A percentile compares a stretch with the other conserved stretches of the same genome.
phyloP scores from a whole-genome alignment of 2,888 invertebrate genomes.

The Conomelus anceps region DNA sequence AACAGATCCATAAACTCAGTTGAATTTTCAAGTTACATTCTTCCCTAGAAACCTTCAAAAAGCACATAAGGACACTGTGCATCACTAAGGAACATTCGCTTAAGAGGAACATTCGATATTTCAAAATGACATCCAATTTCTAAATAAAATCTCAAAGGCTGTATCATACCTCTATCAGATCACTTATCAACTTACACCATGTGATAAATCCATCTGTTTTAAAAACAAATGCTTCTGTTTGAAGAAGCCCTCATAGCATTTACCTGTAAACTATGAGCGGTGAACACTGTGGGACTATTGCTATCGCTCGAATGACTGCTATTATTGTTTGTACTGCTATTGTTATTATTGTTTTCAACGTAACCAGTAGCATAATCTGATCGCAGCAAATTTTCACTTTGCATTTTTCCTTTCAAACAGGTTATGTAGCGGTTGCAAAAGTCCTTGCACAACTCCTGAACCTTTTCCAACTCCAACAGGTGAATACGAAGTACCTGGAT shows the following conservation, averaged over 20 bases:
- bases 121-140: too few relatives aligned
- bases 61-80: too few relatives aligned
- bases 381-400: slow-evolving; percentile 75
- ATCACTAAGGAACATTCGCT: too few relatives aligned
- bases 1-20: too few relatives aligned
- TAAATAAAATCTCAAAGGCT: too few relatives aligned
- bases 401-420: slow-evolving; percentile 84
- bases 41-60: too few relatives aligned
- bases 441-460: slow-evolving; percentile 89
- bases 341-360: slow-evolving; percentile 38
- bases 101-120: too few relatives aligned
- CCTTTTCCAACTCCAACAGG: slow-evolving; percentile 85
- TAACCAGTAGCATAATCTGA: slow-evolving; percentile 60
- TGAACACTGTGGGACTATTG: slow-evolving; percentile 37
- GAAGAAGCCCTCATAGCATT: background rate
- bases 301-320: slow-evolving; percentile 37
- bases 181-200: too few relatives aligned
- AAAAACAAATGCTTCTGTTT: too few relatives aligned
- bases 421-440: slow-evolving; percentile 90
- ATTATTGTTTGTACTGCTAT: slow-evolving; percentile 36
- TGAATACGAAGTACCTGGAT: slow-evolving; percentile 89
- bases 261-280: slow-evolving; percentile 37
- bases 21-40: too few relatives aligned
- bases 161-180: too few relatives aligned
- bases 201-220: too few relatives aligned